Conservation (phyloP, 2,888 invertebrate species). For the Phortica okadai region DNA sequence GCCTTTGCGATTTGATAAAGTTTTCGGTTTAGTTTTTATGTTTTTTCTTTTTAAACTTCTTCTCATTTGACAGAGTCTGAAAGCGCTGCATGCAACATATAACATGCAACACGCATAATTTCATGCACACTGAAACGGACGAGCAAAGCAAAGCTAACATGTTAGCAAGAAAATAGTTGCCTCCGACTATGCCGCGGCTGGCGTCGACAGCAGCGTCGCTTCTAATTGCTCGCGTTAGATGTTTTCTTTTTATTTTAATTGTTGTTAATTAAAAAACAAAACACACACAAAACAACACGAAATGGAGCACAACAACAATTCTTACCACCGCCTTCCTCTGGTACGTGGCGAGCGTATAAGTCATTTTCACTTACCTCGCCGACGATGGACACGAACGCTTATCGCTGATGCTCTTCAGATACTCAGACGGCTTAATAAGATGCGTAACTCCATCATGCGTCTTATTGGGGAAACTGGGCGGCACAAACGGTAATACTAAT, state of each 20-base stretch:
- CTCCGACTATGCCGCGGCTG: slow-evolving; percentile 20
- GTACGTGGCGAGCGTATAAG: too few relatives aligned
- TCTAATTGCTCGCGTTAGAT: slow-evolving; percentile 25
- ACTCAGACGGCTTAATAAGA: slow-evolving; percentile 94
- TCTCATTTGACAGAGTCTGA: slow-evolving; percentile 19
- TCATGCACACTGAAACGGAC: slow-evolving; percentile 65
- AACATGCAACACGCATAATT: slow-evolving; percentile 68
- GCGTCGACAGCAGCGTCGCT: not conserved
- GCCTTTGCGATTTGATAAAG: too few relatives aligned
- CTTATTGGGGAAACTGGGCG: slow-evolving; percentile 89
- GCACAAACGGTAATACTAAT: slow-evolving; percentile 91
- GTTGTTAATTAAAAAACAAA: slow-evolving; percentile 12
- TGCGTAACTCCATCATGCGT: slow-evolving; percentile 85
- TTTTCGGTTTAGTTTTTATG: not conserved
- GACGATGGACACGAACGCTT: slow-evolving; percentile 78
- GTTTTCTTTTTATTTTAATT: slow-evolving; percentile 12
- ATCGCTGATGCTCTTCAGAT: slow-evolving; percentile 88
- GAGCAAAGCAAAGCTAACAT: not conserved
- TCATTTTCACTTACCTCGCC: slow-evolving; percentile 73
- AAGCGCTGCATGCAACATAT: slow-evolving; percentile 29
- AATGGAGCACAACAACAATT: slow-evolving; percentile 13
- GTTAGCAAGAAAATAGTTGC: slow-evolving; percentile 50
- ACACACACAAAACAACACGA: not conserved
- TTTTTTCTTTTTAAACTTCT: slow-evolving; percentile 42
- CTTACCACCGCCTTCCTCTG: too few relatives aligned